A percentile compares a stretch with the other conserved stretches of the same genome.
phyloP scores from a whole-genome alignment of 2,797 vertebrate species.

The Serranus cabrilla region DNA sequence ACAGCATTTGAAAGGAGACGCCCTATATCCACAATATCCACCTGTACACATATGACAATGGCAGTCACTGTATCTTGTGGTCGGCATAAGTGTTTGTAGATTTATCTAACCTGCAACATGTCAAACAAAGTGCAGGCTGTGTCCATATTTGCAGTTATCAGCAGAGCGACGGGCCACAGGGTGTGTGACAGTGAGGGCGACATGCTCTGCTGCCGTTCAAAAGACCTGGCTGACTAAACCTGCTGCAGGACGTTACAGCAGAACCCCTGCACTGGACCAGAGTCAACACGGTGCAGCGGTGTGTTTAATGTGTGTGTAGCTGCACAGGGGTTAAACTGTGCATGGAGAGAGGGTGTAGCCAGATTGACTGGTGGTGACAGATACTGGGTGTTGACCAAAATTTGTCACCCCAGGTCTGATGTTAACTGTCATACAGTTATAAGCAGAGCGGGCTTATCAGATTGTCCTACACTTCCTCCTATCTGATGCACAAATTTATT shows the following conservation, averaged over 20 bases:
- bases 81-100: constrained; percentile 59
- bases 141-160: constrained; percentile 76
- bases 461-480: neutral
- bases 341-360: constrained; percentile 57
- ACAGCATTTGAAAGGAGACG: constrained; percentile 57
- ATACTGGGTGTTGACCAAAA: constrained; percentile 57
- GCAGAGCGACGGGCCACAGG: constrained; percentile 37
- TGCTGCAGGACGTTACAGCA: constrained; percentile 13
- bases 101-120: constrained; percentile 30
- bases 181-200: constrained; percentile 61
- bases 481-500: neutral
- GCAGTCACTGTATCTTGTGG: constrained; percentile 47
- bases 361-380: constrained; percentile 55
- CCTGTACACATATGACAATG: constrained; percentile 58
- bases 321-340: constrained; percentile 33
- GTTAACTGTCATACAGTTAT: constrained; percentile 42
- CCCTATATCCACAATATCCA: constrained; percentile 70
- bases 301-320: constrained; percentile 16
- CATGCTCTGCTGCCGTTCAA: constrained; percentile 62
- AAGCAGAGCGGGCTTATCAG: constrained; percentile 14
- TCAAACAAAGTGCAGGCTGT: constrained; percentile 63
- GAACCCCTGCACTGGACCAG: neutral
- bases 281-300: neutral
- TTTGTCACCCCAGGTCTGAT: constrained; percentile 27
- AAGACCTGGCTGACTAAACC: constrained; percentile 23